These are phyloP conservation scores for Cyclophora punctaria DNA, from an alignment of 2,888 invertebrate genomes.

Conservation along the genomic window DNA sequence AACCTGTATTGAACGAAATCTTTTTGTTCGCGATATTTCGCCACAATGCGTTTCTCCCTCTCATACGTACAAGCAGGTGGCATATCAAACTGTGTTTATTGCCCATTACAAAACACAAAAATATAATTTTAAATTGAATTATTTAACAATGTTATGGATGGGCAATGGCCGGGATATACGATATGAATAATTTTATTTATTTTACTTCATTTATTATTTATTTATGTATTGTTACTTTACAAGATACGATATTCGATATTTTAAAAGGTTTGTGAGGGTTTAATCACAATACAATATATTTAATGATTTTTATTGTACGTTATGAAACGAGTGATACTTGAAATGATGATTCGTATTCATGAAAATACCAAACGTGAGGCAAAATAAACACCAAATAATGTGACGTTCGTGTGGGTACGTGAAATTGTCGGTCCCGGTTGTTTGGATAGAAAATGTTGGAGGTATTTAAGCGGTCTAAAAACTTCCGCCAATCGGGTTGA, in stretches of 20 bases:
- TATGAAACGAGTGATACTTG: no score
- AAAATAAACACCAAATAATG: no score
- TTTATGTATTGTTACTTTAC: conserved; percentile 25
- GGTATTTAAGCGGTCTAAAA: no score
- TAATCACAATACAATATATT: no score
- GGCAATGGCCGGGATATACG: conserved; percentile 23
- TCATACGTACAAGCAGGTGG: conserved; percentile 12
- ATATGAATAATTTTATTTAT: conserved; percentile 48
- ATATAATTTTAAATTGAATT: conserved; percentile 52
- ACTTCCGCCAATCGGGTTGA: no score
- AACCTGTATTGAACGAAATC: not conserved
- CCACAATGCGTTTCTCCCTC: conserved; percentile 7
- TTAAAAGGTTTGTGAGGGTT: not conserved
- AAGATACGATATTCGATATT: conserved; percentile 20
- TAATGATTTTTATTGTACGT: no score
- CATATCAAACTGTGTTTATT: conserved; percentile 15
- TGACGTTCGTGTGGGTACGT: no score
- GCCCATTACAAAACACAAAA: conserved; percentile 17
- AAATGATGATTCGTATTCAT: no score
- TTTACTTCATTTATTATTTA: conserved; percentile 45
- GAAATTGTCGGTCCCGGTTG: no score
- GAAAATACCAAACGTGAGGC: no score
- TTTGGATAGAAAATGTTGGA: no score
- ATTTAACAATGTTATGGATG: conserved; percentile 36
- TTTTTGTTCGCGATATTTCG: conserved; percentile 8